A percentile compares a stretch with the other conserved stretches of the same genome.
These are phyloP conservation scores for Piscicola geometra DNA, from an alignment of 2,888 invertebrate genomes.

Conservation along the genomic window DNA sequence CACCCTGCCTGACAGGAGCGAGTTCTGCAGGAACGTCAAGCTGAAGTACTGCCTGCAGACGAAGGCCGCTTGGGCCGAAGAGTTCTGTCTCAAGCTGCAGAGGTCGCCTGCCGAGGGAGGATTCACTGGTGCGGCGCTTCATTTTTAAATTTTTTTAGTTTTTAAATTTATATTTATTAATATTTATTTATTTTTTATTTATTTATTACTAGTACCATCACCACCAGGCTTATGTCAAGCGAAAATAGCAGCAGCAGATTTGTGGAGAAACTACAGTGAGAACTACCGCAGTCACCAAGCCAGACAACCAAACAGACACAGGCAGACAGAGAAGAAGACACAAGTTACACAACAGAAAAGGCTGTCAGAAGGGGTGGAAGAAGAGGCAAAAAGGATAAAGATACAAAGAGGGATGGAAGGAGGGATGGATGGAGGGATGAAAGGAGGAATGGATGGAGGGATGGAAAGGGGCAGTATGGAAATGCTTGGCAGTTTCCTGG, in stretches of 20 bases:
- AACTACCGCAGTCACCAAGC: conserved; percentile 45
- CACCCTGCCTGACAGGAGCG: conserved; percentile 41
- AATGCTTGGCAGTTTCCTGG: not conserved
- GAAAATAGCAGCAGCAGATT: conserved; percentile 45
- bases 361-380: not conserved
- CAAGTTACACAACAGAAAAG: no score
- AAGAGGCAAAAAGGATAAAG: not conserved
- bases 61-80: conserved; percentile 41
- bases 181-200: not conserved
- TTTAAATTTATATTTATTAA: not conserved
- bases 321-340: not conserved
- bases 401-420: not conserved
- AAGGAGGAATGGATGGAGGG: not conserved
- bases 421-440: not conserved
- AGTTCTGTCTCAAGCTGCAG: conserved; percentile 41
- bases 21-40: conserved; percentile 44
- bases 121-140: conserved; percentile 41
- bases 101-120: conserved; percentile 41
- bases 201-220: not conserved
- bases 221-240: conserved; percentile 44
- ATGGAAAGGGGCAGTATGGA: not conserved
- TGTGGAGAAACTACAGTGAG: conserved; percentile 45
- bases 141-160: not conserved
- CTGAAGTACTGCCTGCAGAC: conserved; percentile 44
- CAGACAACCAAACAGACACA: conserved; percentile 41